phyloP scores from a whole-genome alignment of 2,888 invertebrate genomes.

The Meiosimyza platycephala region DNA sequence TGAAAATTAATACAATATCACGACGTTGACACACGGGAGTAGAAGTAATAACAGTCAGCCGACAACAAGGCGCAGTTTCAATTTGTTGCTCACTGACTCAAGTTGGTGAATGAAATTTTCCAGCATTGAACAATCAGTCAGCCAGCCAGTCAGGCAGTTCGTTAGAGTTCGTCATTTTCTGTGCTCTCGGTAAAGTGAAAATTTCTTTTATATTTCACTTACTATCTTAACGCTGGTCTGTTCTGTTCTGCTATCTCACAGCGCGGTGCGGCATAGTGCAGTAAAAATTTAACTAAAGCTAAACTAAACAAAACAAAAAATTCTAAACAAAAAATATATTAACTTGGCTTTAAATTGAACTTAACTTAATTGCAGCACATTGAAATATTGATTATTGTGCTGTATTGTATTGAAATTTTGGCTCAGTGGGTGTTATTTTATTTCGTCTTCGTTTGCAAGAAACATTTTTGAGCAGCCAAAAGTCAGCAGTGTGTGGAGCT shows the following conservation, averaged over 20 bases:
- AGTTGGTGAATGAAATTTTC: slow-evolving; percentile 29
- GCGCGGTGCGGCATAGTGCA: slow-evolving; percentile 13
- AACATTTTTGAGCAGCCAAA: no score
- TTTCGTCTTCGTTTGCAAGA: no score
- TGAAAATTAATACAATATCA: no score
- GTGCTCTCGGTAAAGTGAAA: slow-evolving; percentile 14
- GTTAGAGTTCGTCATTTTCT: not conserved
- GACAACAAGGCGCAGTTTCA: slow-evolving; percentile 18
- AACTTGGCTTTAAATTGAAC: not conserved
- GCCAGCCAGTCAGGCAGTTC: not conserved
- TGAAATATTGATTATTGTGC: slow-evolving; percentile 27
- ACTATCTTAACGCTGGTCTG: slow-evolving; percentile 25
- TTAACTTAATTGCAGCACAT: slow-evolving; percentile 4
- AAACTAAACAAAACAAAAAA: not conserved
- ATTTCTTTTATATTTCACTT: slow-evolving; percentile 22
- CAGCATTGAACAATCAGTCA: slow-evolving; percentile 11
- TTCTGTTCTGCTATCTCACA: slow-evolving; percentile 12
- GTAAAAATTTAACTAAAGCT: not conserved
- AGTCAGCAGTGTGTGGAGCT: no score
- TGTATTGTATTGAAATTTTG: slow-evolving; percentile 14
- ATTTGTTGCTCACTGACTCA: not conserved
- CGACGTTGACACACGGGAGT: no score
- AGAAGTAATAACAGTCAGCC: no score
- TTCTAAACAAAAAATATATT: not conserved
- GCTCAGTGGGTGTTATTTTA: not conserved